phyloP scores from a whole-genome alignment of 1,140 invertebrate genomes.

The Drepana arcuata region DNA sequence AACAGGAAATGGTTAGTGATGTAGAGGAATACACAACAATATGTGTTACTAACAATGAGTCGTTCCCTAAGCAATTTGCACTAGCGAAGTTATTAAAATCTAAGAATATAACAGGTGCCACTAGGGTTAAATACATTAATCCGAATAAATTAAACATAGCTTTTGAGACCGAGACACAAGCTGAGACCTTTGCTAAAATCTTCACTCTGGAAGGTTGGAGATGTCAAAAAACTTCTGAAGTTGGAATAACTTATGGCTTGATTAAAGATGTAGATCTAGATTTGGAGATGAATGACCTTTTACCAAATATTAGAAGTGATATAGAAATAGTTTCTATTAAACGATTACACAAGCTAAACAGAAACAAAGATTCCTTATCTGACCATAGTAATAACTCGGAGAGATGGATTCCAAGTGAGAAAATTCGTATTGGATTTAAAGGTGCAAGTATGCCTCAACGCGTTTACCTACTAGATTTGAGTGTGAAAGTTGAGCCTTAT shows the following conservation, averaged over 20 bases:
- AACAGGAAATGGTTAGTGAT: no score
- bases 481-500: constrained; percentile 15
- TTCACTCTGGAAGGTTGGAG: constrained; percentile 3
- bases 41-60: no score
- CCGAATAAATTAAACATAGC: constrained; percentile 5
- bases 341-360: constrained; percentile 8
- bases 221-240: constrained; percentile 2
- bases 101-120: constrained; percentile 8
- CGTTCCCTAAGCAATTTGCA: constrained; percentile 19
- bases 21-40: no score
- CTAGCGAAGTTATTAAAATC: constrained; percentile 10
- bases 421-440: constrained; percentile 14
- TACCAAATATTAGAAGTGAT: not conserved
- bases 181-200: constrained; percentile 1
- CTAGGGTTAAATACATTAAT: constrained; percentile 10
- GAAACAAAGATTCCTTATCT: no score
- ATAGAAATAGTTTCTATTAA: constrained; percentile 2
- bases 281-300: constrained; percentile 2
- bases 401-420: constrained; percentile 14
- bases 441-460: constrained; percentile 7
- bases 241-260: constrained; percentile 3
- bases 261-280: constrained; percentile 8
- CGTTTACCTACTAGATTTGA: constrained; percentile 11
- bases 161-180: not conserved
- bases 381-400: not conserved